Evolutionary conservation across 2,113 vertebrate genomes (phyloP).

Genomic region (Ifrita kowaldi): DNA sequence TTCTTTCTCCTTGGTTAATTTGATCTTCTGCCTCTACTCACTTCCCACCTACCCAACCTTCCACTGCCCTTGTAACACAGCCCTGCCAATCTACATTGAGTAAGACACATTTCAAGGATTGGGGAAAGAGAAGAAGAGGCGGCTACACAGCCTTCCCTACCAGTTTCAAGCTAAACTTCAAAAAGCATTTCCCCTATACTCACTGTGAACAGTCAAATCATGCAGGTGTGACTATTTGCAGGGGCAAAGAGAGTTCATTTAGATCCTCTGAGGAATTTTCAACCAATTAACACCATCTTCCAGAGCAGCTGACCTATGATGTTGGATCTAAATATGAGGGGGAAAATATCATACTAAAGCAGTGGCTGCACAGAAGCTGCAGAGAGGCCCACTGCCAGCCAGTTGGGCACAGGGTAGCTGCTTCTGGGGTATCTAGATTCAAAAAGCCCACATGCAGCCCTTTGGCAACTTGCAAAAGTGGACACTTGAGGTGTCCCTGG

Average conservation of each 20-base stretch:
- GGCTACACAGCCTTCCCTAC: neutral
- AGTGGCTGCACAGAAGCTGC: neutral
- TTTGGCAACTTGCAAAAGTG: neutral
- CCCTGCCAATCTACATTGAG: neutral
- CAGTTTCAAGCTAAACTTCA: neutral
- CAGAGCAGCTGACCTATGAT: neutral
- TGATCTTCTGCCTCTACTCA: neutral
- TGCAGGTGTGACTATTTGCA: neutral
- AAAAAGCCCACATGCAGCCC: neutral
- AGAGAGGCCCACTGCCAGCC: neutral
- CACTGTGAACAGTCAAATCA: neutral
- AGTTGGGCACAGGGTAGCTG: neutral
- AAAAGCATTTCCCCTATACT: neutral
- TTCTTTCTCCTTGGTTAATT: neutral
- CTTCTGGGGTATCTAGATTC: neutral
- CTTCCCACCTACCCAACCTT: neutral
- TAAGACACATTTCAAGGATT: neutral
- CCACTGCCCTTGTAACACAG: neutral
- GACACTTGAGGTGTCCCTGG: neutral
- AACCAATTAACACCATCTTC: neutral
- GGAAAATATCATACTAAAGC: neutral
- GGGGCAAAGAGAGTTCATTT: neutral
- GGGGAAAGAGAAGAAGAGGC: neutral
- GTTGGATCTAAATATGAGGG: neutral
- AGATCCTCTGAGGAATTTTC: neutral